Evolutionary conservation across 2,113 vertebrate genomes (phyloP).

Genomic region (Nothocercus nigrocapillus): DNA sequence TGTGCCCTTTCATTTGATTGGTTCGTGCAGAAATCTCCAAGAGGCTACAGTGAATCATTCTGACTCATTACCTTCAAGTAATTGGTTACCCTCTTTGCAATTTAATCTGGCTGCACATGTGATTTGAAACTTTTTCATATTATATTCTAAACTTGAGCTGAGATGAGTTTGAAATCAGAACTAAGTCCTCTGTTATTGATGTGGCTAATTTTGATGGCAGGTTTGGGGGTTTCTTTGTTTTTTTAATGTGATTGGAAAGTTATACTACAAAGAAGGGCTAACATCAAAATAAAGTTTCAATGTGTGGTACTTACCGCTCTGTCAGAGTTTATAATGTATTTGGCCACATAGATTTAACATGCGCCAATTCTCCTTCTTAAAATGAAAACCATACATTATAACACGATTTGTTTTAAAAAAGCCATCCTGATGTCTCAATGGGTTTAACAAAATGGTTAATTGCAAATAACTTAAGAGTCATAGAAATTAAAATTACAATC

Average conservation of each 20-base stretch:
- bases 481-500: neutral
- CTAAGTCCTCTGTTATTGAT: neutral
- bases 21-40: constrained; percentile 36
- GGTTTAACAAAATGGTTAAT: neutral
- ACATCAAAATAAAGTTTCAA: neutral
- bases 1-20: constrained; percentile 73
- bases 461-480: neutral
- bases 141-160: neutral
- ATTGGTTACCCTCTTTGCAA: constrained; percentile 45
- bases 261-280: neutral
- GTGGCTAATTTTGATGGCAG: neutral
- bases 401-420: neutral
- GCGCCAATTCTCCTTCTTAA: neutral
- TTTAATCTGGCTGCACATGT: constrained; percentile 33
- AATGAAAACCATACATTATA: neutral
- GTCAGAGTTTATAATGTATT: neutral
- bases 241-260: neutral
- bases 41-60: constrained; percentile 62
- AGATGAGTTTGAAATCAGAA: neutral
- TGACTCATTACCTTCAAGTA: constrained; percentile 65
- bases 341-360: neutral
- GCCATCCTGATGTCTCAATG: neutral
- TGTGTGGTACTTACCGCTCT: neutral
- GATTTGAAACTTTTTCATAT: constrained; percentile 1
- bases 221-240: accelerated